phyloP scores from a whole-genome alignment of 2,113 vertebrate species.

The Apistogramma diplotaenia region DNA sequence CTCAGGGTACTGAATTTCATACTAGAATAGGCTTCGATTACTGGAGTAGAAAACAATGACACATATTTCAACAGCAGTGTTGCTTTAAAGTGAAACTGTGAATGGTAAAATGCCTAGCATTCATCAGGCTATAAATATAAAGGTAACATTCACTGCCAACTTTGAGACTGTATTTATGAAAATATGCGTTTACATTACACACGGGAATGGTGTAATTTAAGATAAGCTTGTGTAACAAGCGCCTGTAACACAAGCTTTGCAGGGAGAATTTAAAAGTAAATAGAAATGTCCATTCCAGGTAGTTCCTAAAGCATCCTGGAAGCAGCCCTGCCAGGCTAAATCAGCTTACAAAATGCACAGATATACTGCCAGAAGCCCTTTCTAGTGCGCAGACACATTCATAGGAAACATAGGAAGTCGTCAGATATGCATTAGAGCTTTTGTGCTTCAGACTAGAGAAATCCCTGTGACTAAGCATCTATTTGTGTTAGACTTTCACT shows the following conservation, averaged over 20 bases:
- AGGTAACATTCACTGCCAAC: not conserved
- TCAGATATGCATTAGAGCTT: slow-evolving; percentile 20
- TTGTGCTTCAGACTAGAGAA: slow-evolving; percentile 13
- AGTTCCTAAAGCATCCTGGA: slow-evolving; percentile 3
- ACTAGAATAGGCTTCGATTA: not conserved
- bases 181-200: not conserved
- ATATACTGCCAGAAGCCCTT: not conserved
- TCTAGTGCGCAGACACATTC: slow-evolving; percentile 1
- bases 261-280: slow-evolving; percentile 32
- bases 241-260: slow-evolving; percentile 10
- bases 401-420: slow-evolving; percentile 2
- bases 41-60: not conserved
- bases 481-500: slow-evolving; percentile 34
- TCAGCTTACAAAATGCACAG: slow-evolving; percentile 24
- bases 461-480: slow-evolving; percentile 43
- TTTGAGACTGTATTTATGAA: not conserved
- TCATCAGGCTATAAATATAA: not conserved
- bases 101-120: no score
- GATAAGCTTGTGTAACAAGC: slow-evolving; percentile 5
- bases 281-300: slow-evolving; percentile 28
- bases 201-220: not conserved
- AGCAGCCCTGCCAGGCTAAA: slow-evolving; percentile 27
- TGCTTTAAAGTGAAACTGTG: not conserved
- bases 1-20: not conserved
- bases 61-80: not conserved